These are phyloP conservation scores for Mamestra brassicae DNA, from an alignment of 2,888 invertebrate species.

Conservation along the genomic window DNA sequence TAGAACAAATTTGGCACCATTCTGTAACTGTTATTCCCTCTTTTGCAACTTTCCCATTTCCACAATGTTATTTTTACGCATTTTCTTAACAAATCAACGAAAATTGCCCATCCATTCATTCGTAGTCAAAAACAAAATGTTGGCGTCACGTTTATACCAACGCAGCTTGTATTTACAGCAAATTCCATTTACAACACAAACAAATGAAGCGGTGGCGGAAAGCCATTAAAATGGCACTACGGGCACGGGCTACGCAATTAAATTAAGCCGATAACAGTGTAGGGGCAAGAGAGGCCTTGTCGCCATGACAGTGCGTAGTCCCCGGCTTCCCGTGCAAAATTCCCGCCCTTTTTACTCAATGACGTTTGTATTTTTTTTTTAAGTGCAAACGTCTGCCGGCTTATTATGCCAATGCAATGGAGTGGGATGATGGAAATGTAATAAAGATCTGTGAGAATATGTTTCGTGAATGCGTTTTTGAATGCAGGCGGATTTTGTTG, in stretches of 20 bases:
- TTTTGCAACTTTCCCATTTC: not conserved
- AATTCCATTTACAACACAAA: constrained; percentile 64
- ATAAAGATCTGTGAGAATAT: constrained; percentile 52
- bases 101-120: constrained; percentile 36
- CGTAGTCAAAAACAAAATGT: constrained; percentile 41
- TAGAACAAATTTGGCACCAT: no score
- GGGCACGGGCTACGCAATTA: constrained; percentile 67
- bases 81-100: constrained; percentile 20
- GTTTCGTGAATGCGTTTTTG: constrained; percentile 42
- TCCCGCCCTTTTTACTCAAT: constrained; percentile 58
- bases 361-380: constrained; percentile 57
- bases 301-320: constrained; percentile 52
- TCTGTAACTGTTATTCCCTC: not conserved
- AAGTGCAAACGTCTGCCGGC: constrained; percentile 35
- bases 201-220: constrained; percentile 63
- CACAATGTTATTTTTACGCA: constrained; percentile 1
- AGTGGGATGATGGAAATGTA: constrained; percentile 48
- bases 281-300: constrained; percentile 58
- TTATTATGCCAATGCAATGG: constrained; percentile 56
- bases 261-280: constrained; percentile 69
- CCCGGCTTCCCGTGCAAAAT: constrained; percentile 53
- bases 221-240: constrained; percentile 58
- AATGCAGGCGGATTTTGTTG: constrained; percentile 19
- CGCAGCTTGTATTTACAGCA: constrained; percentile 47
- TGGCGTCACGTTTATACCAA: constrained; percentile 34